phyloP scores from a whole-genome alignment of 1,140 invertebrate species.

The Chrysopa pallens region DNA sequence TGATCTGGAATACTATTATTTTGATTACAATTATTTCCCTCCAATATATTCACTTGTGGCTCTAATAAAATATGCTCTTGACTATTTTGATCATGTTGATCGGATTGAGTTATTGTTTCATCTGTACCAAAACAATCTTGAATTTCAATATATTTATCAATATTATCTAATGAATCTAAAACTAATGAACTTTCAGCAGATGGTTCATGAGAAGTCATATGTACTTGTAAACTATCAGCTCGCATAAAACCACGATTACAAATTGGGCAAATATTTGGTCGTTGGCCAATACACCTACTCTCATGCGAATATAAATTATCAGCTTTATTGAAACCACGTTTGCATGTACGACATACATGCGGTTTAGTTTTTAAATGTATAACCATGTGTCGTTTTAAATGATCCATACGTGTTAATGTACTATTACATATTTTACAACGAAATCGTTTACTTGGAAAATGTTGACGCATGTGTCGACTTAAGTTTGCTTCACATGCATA shows the following conservation, averaged over 20 bases:
- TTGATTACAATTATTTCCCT: constrained; percentile 1
- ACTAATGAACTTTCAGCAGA: constrained; percentile 13
- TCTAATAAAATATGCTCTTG: constrained; percentile 6
- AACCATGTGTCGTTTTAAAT: constrained; percentile 18
- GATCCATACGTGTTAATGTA: constrained; percentile 17
- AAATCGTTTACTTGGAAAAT: constrained; percentile 16
- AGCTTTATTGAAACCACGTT: constrained; percentile 26
- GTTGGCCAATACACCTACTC: constrained; percentile 17
- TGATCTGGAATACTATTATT: constrained; percentile 10
- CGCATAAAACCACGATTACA: constrained; percentile 25
- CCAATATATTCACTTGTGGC: background rate
- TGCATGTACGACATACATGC: constrained; percentile 32
- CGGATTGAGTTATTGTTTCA: constrained; percentile 3
- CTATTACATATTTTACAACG: constrained; percentile 21
- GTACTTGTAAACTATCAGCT: constrained; percentile 18
- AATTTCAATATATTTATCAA: constrained; percentile 18
- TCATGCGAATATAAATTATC: constrained; percentile 28
- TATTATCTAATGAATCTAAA: constrained; percentile 19
- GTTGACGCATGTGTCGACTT: constrained; percentile 16
- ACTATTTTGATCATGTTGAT: constrained; percentile 8
- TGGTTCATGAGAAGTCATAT: constrained; percentile 16
- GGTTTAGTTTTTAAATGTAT: constrained; percentile 21
- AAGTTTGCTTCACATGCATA: constrained; percentile 17
- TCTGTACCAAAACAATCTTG: constrained; percentile 10
- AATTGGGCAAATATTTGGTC: constrained; percentile 24